Conservation (phyloP, 1,140 invertebrate species). For the Drosophila kurseongensis region DNA sequence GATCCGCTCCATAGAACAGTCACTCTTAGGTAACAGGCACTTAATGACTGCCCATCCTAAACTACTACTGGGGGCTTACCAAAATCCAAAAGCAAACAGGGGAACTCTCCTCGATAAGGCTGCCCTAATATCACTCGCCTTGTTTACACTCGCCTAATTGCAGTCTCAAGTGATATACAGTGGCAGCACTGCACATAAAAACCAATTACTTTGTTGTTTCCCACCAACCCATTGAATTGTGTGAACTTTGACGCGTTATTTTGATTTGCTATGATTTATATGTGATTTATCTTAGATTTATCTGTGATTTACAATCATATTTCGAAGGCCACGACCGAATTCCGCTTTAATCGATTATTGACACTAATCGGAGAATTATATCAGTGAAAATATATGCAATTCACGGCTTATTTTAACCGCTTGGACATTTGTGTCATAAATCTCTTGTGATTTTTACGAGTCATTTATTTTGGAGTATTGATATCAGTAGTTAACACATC, state of each 20-base stretch:
- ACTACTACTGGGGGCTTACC: constrained; percentile 5
- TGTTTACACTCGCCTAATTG: constrained; percentile 38
- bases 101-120: constrained; percentile 34
- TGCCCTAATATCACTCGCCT: constrained; percentile 19
- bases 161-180: constrained; percentile 43
- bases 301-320: constrained; percentile 2
- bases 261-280: constrained; percentile 25
- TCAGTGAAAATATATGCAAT: background rate
- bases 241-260: background rate
- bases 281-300: constrained; percentile 9
- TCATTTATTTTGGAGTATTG: background rate
- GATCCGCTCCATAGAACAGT: constrained; percentile 27
- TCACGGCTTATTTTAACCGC: background rate
- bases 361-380: background rate
- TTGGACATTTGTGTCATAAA: too few species aligned
- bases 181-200: constrained; percentile 20
- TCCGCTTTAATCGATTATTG: background rate
- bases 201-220: constrained; percentile 12
- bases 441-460: background rate
- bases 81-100: constrained; percentile 20
- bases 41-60: constrained; percentile 21
- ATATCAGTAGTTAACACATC: background rate
- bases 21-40: constrained; percentile 43
- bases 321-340: background rate
- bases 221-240: constrained; percentile 2